Conservation (phyloP, 2,797 vertebrate species). For the Acanthis flammea region DNA sequence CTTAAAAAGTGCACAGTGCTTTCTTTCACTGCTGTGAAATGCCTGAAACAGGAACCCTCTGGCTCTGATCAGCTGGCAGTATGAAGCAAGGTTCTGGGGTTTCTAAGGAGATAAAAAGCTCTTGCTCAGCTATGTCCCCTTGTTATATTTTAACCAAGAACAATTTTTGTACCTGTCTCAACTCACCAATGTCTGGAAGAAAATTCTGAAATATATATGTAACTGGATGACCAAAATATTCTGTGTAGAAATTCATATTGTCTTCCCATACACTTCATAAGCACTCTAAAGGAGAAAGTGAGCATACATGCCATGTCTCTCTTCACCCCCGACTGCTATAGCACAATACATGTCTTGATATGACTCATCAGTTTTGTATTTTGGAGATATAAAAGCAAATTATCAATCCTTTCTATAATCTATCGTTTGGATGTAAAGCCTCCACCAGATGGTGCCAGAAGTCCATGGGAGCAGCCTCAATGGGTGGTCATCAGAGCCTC, state of each 20-base stretch:
- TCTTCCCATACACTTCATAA: neutral
- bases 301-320: fast-evolving
- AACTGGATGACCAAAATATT: neutral
- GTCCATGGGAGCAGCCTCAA: neutral
- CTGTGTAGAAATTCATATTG: neutral
- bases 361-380: neutral
- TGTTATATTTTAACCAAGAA: neutral
- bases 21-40: neutral
- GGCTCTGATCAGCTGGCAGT: neutral
- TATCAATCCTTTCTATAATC: neutral
- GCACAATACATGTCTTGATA: fast-evolving
- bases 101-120: neutral
- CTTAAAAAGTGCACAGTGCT: neutral
- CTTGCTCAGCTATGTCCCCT: neutral
- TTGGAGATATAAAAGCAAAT: neutral
- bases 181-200: neutral
- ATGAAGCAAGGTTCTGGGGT: neutral
- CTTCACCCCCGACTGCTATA: neutral
- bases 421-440: fast-evolving
- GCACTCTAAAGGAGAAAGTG: neutral
- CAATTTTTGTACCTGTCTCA: neutral
- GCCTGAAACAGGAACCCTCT: neutral
- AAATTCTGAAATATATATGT: neutral
- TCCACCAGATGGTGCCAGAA: slow-evolving; percentile 30
- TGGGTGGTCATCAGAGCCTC: fast-evolving